A percentile compares a stretch with the other conserved stretches of the same genome.
These are phyloP conservation scores for Pipa parva DNA, from an alignment of 2,113 vertebrate genomes.

Conservation along the genomic window DNA sequence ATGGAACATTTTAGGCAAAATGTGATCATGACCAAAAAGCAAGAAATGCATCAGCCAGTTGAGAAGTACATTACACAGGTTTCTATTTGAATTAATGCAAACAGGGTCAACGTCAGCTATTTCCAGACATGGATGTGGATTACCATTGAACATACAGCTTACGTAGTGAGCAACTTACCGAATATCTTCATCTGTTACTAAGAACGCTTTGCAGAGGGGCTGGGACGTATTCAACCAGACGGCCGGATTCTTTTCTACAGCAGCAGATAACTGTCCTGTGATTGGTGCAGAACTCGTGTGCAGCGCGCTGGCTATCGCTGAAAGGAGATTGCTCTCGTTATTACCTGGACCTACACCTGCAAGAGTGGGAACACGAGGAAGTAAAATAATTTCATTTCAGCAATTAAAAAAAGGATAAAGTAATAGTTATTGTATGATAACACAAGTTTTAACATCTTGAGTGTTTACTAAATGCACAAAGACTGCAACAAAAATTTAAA, in stretches of 20 bases:
- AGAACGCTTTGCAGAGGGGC: slow-evolving; percentile 85
- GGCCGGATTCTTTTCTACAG: slow-evolving; percentile 86
- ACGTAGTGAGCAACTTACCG: slow-evolving; percentile 66
- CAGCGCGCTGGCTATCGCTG: slow-evolving; percentile 86
- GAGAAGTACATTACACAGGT: not conserved
- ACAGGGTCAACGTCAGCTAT: no score
- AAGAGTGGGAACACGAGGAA: not conserved
- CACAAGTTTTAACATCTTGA: no score
- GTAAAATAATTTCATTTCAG: no score
- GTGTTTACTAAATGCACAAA: no score
- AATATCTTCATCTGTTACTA: slow-evolving; percentile 87
- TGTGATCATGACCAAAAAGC: no score
- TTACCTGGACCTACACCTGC: slow-evolving; percentile 80
- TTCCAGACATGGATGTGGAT: no score
- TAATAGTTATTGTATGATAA: no score
- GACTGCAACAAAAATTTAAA: no score
- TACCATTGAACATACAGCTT: no score
- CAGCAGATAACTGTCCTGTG: slow-evolving; percentile 79
- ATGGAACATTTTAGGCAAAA: no score
- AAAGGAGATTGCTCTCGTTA: slow-evolving; percentile 76
- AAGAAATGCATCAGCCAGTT: not conserved
- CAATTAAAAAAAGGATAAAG: no score
- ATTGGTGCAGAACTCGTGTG: slow-evolving; percentile 84
- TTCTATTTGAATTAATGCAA: no score
- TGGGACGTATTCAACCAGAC: slow-evolving; percentile 87